Percentiles rank a stretch among this genome's conserved stretches.
These are phyloP conservation scores for Limnephilus marmoratus DNA, from an alignment of 2,888 invertebrate species.

Conservation along the genomic window DNA sequence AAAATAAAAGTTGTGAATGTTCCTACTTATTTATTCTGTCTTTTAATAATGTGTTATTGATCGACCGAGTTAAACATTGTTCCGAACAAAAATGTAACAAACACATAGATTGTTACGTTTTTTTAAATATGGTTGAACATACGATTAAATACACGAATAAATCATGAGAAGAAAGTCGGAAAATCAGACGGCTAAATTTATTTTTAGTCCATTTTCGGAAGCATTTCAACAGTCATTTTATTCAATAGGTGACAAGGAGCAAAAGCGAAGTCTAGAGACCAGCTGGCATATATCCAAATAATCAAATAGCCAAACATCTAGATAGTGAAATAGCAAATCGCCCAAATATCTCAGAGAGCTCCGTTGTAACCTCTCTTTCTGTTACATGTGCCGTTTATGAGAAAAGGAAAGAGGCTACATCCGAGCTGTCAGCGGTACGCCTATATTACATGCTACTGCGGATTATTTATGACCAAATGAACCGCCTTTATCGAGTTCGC, in stretches of 20 bases:
- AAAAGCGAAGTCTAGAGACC: too few species aligned
- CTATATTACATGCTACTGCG: not conserved
- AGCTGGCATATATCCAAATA: too few species aligned
- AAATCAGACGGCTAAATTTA: not conserved
- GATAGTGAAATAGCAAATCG: not conserved
- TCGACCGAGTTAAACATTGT: too few species aligned
- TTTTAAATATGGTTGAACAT: too few species aligned
- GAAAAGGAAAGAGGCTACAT: not conserved
- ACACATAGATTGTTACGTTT: too few species aligned
- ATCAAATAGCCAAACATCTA: not conserved
- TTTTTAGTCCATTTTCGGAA: not conserved
- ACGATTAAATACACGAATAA: too few species aligned
- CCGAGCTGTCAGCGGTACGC: not conserved
- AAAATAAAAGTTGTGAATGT: too few species aligned
- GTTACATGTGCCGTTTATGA: not conserved
- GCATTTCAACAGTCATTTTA: not conserved
- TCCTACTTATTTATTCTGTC: too few species aligned
- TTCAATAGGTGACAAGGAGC: not conserved
- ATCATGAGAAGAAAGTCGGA: too few species aligned
- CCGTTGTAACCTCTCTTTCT: not conserved
- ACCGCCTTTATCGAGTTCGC: conserved; percentile 22
- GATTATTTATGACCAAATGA: not conserved
- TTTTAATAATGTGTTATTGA: too few species aligned
- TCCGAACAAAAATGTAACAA: too few species aligned
- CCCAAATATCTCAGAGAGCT: not conserved